These are phyloP conservation scores for Philereme transversata DNA, from an alignment of 2,888 invertebrate genomes.

Conservation along the genomic window DNA sequence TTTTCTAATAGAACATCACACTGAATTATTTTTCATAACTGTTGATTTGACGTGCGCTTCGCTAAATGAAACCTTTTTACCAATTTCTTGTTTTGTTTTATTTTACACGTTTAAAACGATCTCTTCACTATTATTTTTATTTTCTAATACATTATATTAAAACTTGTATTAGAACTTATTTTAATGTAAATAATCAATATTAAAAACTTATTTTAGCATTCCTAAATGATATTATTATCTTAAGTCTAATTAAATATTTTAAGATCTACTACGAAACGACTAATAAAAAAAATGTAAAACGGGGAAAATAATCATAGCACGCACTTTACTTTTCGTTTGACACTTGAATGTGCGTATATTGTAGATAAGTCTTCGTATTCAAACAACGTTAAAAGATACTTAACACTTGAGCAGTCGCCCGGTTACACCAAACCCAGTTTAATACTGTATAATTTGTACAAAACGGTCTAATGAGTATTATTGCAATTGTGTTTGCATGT, in stretches of 20 bases:
- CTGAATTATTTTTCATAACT: constrained; percentile 18
- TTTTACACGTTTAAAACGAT: neutral
- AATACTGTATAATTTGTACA: no score
- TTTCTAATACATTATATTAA: neutral
- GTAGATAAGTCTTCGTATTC: no score
- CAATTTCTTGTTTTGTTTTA: constrained; percentile 3
- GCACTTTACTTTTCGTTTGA: no score
- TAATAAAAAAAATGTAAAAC: neutral
- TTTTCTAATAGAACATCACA: constrained; percentile 21
- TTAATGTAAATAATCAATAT: neutral
- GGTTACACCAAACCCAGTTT: no score
- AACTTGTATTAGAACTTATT: neutral
- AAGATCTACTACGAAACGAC: neutral
- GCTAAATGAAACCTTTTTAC: constrained; percentile 17
- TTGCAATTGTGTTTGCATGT: no score
- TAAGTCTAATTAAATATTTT: no score
- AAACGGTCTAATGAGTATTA: no score
- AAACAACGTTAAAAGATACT: no score
- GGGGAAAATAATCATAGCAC: no score
- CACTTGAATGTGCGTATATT: no score
- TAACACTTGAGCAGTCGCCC: no score
- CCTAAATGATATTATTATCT: neutral
- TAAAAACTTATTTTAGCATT: no score
- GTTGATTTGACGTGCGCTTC: constrained; percentile 32
- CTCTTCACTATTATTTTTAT: neutral